Base-by-base conservation (phyloP, 2,113 vertebrate genomes). In the Tragelaphus imberbis region DNA sequence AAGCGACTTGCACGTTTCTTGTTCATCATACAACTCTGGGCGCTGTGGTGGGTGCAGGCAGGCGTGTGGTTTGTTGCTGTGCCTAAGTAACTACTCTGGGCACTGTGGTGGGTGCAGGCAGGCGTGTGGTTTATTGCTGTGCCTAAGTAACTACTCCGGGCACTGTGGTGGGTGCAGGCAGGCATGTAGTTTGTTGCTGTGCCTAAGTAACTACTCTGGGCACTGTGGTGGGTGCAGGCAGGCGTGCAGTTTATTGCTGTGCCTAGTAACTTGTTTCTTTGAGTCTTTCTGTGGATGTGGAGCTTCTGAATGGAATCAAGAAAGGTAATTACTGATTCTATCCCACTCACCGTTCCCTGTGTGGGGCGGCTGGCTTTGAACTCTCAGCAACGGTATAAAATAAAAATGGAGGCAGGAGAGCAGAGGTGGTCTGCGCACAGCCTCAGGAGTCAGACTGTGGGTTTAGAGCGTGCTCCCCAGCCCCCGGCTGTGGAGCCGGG, bases 1-100 rank as follows among this genome's bases (percentile, higher is more conserved):
- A 12, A 65, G 49, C 0, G 2, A 5, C 21, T 5, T 7, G 2
- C 56, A 0, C 1, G 0, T 33, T 10, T 16, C 6, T 5, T 3
- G 23, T 1, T 6, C 44, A 23, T 59, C 21, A 3, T 9, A 3
- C 16, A 12, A 1, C 1, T 1, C 55, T 5, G 44, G 44, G 44
- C 44, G 5, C 44, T 44, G 44, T 44, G 44, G 44, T 44, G 44
- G 44, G 5, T 44, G 44, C 44, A 44, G 44, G 44, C 44, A 44
- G 44, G 40, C 40, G 5, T 44, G 40, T 5, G 40, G 40, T 44
- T 44, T 44, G 5, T 44, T 44, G 40, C 4, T 44, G 40, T 44
- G 40, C 40, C 40, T 44, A 44, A 44, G 40, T 44, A 44, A 44
- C 40, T 44, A 44, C 40, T 44, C 40, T 44, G 40, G 40, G 40